phyloP scores from a whole-genome alignment of 2,888 invertebrate species.

The Flexamia atlantica region DNA sequence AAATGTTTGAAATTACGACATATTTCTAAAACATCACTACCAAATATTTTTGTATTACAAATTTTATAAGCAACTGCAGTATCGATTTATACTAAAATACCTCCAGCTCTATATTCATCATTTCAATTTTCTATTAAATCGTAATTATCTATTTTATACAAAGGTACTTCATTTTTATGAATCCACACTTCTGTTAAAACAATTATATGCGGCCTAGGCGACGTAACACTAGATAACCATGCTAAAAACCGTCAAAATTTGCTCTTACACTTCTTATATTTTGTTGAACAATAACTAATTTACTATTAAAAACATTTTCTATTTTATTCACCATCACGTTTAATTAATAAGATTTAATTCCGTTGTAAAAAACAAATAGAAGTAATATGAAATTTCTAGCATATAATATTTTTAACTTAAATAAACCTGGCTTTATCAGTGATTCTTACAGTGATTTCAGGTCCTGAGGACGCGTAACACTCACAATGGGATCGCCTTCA shows the following conservation, averaged over 20 bases:
- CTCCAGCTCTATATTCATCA: too few species aligned
- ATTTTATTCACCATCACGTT: not conserved
- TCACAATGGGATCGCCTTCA: conserved; percentile 4
- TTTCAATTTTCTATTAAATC: too few species aligned
- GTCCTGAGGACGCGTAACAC: not conserved
- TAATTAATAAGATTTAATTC: not conserved
- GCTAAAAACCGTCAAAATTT: conserved; percentile 20
- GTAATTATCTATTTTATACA: too few species aligned
- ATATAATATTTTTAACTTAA: not conserved
- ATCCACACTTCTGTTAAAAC: too few species aligned
- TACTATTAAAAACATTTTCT: not conserved
- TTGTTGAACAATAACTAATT: conserved; percentile 11
- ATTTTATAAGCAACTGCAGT: too few species aligned
- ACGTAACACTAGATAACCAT: not conserved
- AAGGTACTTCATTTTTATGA: too few species aligned
- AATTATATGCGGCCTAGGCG: too few species aligned
- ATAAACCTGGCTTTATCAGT: not conserved
- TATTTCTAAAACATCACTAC: too few species aligned
- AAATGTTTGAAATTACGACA: too few species aligned
- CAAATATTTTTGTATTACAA: too few species aligned
- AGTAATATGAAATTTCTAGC: not conserved
- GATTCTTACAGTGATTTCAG: not conserved
- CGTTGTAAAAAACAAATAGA: not conserved
- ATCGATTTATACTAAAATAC: too few species aligned
- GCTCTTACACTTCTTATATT: conserved; percentile 5